Evolutionary conservation across 2,888 invertebrate genomes (phyloP), one percentile per base, ranked within the genome.

Genomic region (Acleris sparsana): DNA sequence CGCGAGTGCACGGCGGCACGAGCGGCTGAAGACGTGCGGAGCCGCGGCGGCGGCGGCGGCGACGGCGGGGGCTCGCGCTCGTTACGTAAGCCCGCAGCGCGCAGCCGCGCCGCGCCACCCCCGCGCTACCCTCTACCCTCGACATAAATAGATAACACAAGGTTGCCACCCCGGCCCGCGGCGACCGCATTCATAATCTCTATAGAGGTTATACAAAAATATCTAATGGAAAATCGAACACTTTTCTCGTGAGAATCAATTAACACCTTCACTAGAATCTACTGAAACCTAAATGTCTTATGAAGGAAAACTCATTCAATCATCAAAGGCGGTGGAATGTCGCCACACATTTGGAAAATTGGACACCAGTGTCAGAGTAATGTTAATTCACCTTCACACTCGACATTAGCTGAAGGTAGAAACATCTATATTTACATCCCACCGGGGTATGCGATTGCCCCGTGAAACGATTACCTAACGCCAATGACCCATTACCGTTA

Each of bases 121-220:
- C 66, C 65, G 61, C 61, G 25, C 86, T 83, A 76, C 82, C 82
- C 76, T 72, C 84, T 81, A 86, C 89, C 89, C 88, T 85, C 89
- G 82, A 86, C 90, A 91, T 92, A 92, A 92, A 92, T 92, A 92
- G 88, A 88, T 91, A 85, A 90, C 84, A 89, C 92, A 92, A 91
- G 92, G 92, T 92, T 92, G 86, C 92, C 90, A 89, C 89, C 91
- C 83, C 82, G 80, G 82, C 84, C 87, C 86, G 83, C 83, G 73
- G 79, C 86, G 85, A 88, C 88, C 89, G 87, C 89, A 88, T 89
- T 91, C 89, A 87, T 89, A 91, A 91, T 90, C 87, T 87, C 81
- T 83, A 83, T 85, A 90, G 90, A 92, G 91, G 91, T 92, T 91
- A 90, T 86, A 88, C 87, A 84, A 80, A 86, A 89, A 90, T 90